Percentiles rank a stretch among this genome's conserved stretches.
These are phyloP conservation scores for Drosophila fulvimacula DNA, from an alignment of 2,888 invertebrate genomes.

Conservation along the genomic window DNA sequence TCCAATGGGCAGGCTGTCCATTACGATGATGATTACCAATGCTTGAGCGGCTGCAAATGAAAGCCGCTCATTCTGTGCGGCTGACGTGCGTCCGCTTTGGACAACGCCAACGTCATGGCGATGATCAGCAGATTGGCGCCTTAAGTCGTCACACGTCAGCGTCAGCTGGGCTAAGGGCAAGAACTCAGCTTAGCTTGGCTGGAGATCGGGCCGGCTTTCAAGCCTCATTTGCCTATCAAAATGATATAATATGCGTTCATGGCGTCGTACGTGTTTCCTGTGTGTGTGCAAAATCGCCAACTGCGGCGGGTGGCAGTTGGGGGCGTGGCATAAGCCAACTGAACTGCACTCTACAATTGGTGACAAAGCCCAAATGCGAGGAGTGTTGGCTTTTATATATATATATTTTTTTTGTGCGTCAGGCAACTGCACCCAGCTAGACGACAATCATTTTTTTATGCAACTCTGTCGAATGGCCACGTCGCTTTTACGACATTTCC, in stretches of 20 bases:
- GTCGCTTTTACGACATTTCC: conserved; percentile 64
- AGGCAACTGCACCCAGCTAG: conserved; percentile 61
- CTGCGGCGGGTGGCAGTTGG: conserved; percentile 27
- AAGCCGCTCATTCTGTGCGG: conserved; percentile 39
- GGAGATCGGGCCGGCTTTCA: conserved; percentile 58
- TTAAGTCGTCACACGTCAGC: conserved; percentile 58
- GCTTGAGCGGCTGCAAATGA: conserved; percentile 42
- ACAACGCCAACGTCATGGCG: conserved; percentile 48
- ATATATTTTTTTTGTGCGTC: too few species aligned
- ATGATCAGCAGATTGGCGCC: conserved; percentile 68
- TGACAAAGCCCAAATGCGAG: conserved; percentile 52
- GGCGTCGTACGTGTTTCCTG: conserved; percentile 77
- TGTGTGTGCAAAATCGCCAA: conserved; percentile 48
- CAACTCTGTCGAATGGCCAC: conserved; percentile 41
- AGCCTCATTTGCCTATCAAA: conserved; percentile 79
- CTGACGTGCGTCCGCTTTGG: conserved; percentile 58
- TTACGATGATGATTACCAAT: conserved; percentile 42
- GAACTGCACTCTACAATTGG: conserved; percentile 55
- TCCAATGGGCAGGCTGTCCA: conserved; percentile 26
- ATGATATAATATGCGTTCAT: conserved; percentile 74
- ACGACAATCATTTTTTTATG: conserved; percentile 44
- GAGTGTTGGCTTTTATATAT: conserved; percentile 39
- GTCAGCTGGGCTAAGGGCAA: conserved; percentile 47
- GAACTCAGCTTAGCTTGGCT: conserved; percentile 30
- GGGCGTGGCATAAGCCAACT: conserved; percentile 57